phyloP scores from a whole-genome alignment of 1,140 invertebrate species.

The Bombus polaris region DNA sequence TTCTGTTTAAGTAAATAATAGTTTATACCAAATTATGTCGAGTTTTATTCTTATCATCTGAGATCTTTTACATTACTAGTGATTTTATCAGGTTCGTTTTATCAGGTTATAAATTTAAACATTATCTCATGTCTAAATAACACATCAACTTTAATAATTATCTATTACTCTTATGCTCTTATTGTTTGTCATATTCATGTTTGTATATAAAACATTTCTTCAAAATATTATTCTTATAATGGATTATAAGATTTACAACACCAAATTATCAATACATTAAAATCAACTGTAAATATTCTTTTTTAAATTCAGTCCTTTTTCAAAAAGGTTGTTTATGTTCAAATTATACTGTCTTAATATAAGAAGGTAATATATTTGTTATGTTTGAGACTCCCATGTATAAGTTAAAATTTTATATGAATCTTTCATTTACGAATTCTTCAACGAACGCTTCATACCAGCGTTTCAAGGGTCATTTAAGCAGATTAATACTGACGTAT shows the following conservation, averaged over 20 bases:
- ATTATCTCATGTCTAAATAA: neutral
- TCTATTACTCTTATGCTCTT: too few relatives aligned
- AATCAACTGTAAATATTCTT: neutral
- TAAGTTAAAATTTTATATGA: too few relatives aligned
- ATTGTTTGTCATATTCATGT: neutral
- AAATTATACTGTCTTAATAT: neutral
- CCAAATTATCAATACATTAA: neutral
- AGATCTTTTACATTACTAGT: neutral
- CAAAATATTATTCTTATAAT: neutral
- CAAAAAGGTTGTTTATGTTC: too few relatives aligned
- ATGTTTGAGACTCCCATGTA: too few relatives aligned
- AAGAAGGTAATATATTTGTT: too few relatives aligned
- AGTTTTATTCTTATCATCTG: neutral
- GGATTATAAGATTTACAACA: neutral
- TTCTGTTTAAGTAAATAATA: neutral
- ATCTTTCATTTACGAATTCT: neutral
- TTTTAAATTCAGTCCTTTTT: neutral
- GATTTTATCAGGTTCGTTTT: neutral
- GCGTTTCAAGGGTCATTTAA: neutral
- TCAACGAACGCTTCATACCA: neutral
- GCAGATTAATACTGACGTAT: neutral
- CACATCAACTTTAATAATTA: neutral
- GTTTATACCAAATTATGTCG: neutral
- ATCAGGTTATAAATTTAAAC: too few relatives aligned
- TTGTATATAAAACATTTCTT: neutral